phyloP scores from a whole-genome alignment of 2,888 invertebrate species.

The Tipula unca region DNA sequence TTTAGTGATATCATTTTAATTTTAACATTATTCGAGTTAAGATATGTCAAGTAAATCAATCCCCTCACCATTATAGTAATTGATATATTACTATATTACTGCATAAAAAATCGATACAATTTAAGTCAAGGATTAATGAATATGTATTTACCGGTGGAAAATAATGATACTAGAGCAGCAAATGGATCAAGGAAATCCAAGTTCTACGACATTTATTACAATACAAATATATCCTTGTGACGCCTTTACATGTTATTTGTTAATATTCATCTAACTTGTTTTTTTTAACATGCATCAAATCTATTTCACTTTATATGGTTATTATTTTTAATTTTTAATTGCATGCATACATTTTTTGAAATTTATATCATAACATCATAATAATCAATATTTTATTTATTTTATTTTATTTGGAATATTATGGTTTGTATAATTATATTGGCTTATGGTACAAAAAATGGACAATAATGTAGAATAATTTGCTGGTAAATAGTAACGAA shows the following conservation, averaged over 20 bases:
- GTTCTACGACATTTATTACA: background rate
- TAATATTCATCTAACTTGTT: background rate
- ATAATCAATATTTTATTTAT: background rate
- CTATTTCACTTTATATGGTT: background rate
- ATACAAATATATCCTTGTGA: background rate
- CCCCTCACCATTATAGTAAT: too few relatives aligned
- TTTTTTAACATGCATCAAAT: background rate
- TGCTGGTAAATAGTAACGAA: background rate
- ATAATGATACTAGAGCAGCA: background rate
- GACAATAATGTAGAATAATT: background rate
- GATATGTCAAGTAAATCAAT: too few relatives aligned
- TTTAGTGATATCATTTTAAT: too few relatives aligned
- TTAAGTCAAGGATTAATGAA: too few relatives aligned
- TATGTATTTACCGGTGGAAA: too few relatives aligned
- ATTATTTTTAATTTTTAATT: background rate
- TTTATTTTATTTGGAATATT: background rate
- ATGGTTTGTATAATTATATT: background rate
- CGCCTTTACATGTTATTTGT: background rate
- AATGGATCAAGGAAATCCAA: background rate
- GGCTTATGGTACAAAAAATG: background rate
- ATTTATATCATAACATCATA: background rate
- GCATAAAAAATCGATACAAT: too few relatives aligned
- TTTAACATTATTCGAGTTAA: too few relatives aligned
- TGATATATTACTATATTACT: too few relatives aligned
- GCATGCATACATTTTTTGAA: background rate